phyloP scores from a whole-genome alignment of 2,113 vertebrate genomes.

The Malurus elegans region DNA sequence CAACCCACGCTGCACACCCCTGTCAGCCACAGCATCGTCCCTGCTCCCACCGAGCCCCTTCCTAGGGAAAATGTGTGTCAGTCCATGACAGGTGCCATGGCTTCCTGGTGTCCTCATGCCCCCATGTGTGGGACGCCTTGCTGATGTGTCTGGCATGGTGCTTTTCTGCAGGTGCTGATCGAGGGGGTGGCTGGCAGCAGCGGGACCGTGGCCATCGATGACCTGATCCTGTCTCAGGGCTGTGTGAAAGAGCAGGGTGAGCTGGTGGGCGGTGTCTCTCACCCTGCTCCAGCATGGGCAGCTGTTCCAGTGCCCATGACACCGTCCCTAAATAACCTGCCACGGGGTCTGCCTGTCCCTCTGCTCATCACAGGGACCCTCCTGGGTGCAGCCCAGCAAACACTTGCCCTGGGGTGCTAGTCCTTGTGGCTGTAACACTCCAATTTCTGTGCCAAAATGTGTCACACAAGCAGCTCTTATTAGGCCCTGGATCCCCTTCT shows the following conservation, averaged over 20 bases:
- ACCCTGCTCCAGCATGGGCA: neutral
- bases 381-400: neutral
- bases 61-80: rapidly evolving
- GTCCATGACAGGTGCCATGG: rapidly evolving
- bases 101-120: neutral
- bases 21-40: rapidly evolving
- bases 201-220: conserved; percentile 83
- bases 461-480: neutral
- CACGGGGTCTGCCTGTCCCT: neutral
- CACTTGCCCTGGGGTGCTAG: neutral
- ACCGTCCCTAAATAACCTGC: neutral
- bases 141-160: rapidly evolving
- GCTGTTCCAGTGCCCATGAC: neutral
- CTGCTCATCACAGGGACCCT: neutral
- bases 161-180: conserved; percentile 79
- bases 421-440: neutral
- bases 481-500: neutral
- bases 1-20: rapidly evolving
- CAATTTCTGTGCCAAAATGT: rapidly evolving
- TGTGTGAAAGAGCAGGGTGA: conserved; percentile 73
- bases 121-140: too few species aligned
- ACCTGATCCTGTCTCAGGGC: conserved; percentile 79
- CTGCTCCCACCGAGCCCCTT: neutral
- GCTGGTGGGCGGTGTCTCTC: neutral
- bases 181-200: conserved; percentile 65